Percentiles rank a stretch among this genome's conserved stretches.
phyloP scores from a whole-genome alignment of 2,113 vertebrate genomes.

The Heterotilapia buettikoferi region DNA sequence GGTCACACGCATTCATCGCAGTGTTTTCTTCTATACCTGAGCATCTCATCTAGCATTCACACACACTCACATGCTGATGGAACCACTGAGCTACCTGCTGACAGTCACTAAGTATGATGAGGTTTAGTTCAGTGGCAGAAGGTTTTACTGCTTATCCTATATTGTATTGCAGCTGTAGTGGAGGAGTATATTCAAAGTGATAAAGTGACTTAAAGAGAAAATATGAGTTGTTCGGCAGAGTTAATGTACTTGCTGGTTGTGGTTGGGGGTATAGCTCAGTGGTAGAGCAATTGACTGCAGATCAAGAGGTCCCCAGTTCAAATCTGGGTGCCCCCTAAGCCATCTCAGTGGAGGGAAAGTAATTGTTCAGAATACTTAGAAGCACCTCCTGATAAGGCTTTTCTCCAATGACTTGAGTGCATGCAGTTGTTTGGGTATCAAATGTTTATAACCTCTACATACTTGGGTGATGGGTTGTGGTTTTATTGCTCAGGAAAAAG shows the following conservation, averaged over 20 bases:
- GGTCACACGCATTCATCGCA: neutral
- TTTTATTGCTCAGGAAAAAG: neutral
- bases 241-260: fast-evolving
- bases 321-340: constrained; percentile 66
- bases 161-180: neutral
- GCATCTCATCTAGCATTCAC: neutral
- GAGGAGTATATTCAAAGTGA: neutral
- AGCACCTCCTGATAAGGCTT: fast-evolving
- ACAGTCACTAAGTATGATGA: neutral
- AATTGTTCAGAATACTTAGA: fast-evolving
- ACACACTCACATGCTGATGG: neutral
- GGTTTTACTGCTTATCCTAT: neutral
- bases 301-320: constrained; percentile 78
- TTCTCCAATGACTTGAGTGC: fast-evolving
- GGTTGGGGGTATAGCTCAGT: constrained; percentile 64
- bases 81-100: neutral
- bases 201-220: neutral
- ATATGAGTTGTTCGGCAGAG: neutral
- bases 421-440: neutral
- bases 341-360: fast-evolving
- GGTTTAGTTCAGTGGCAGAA: neutral
- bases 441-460: neutral
- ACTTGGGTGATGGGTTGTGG: fast-evolving
- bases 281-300: constrained; percentile 82
- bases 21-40: neutral